These are phyloP conservation scores for Oceanodroma leucorhoa DNA, from an alignment of 2,797 vertebrate genomes.

Conservation along the genomic window DNA sequence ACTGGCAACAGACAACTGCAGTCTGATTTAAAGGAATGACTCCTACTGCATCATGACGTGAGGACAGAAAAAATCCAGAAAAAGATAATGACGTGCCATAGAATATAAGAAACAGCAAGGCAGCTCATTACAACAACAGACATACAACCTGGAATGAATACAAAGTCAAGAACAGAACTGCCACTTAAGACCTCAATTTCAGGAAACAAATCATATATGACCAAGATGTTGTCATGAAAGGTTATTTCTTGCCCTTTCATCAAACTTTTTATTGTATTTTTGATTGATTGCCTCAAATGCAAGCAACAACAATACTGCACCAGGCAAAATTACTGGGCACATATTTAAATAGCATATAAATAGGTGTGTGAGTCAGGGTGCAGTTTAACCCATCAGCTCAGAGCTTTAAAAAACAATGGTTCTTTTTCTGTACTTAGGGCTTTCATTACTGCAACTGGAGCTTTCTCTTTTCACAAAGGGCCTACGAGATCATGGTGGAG, in stretches of 20 bases:
- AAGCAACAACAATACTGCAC: not conserved
- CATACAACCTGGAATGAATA: not conserved
- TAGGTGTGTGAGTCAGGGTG: not conserved
- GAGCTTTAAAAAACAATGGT: not conserved
- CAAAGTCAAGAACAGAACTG: constrained; percentile 47
- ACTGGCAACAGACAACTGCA: constrained; percentile 16
- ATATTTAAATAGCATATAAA: constrained; percentile 5
- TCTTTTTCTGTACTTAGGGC: not conserved
- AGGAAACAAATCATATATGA: constrained; percentile 55
- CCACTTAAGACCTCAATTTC: constrained; percentile 46
- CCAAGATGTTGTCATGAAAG: constrained; percentile 26
- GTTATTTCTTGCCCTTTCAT: constrained; percentile 43
- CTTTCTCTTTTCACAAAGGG: not conserved
- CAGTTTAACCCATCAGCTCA: not conserved
- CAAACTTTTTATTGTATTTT: constrained; percentile 37
- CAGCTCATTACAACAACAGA: constrained; percentile 15
- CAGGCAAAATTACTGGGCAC: not conserved
- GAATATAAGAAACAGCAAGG: not conserved
- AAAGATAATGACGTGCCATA: constrained; percentile 12
- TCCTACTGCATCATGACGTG: not conserved
- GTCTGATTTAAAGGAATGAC: constrained; percentile 28
- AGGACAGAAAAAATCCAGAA: not conserved
- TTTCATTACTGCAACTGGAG: not conserved
- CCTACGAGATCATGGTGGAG: not conserved
- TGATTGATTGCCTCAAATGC: constrained; percentile 30